A percentile compares a stretch with the other conserved stretches of the same genome.
phyloP scores from a whole-genome alignment of 2,797 vertebrate genomes.

The Pangasius djambal region DNA sequence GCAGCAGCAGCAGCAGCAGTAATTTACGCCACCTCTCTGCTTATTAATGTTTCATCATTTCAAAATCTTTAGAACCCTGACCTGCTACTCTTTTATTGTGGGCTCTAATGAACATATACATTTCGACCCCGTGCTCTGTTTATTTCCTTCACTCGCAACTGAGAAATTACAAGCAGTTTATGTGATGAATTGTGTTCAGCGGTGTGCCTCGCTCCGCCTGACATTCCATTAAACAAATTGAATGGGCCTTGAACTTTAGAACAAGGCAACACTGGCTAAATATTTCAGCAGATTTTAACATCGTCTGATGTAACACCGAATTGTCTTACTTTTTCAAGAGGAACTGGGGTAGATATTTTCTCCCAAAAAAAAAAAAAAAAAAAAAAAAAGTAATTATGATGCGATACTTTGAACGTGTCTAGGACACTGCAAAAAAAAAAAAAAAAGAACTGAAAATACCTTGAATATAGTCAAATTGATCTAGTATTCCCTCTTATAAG shows the following conservation, averaged over 20 bases:
- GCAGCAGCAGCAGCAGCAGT: not conserved
- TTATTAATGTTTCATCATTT: slow-evolving; percentile 25
- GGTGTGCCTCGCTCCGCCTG: slow-evolving; percentile 34
- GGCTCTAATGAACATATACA: slow-evolving; percentile 32
- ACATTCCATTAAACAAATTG: slow-evolving; percentile 53
- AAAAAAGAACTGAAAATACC: not conserved
- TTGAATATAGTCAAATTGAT: not conserved
- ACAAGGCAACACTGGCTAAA: slow-evolving; percentile 32
- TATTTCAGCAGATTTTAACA: slow-evolving; percentile 36
- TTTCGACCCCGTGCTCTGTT: slow-evolving; percentile 20
- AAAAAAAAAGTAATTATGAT: too few species aligned
- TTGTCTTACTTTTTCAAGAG: not conserved
- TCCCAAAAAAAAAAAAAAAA: not conserved
- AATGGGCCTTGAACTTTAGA: slow-evolving; percentile 28
- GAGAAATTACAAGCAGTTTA: slow-evolving; percentile 35
- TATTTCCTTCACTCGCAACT: slow-evolving; percentile 6
- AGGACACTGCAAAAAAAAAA: not conserved
- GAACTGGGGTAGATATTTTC: not conserved
- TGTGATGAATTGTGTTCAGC: slow-evolving; percentile 43
- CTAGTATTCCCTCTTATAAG: not conserved
- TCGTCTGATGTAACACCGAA: not conserved
- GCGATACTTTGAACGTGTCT: too few species aligned
- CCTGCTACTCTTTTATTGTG: slow-evolving; percentile 16
- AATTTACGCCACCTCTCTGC: not conserved
- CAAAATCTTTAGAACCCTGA: slow-evolving; percentile 18